phyloP scores from a whole-genome alignment of 92 coral and sea anemone species.

The Phenganax stokvisi region DNA sequence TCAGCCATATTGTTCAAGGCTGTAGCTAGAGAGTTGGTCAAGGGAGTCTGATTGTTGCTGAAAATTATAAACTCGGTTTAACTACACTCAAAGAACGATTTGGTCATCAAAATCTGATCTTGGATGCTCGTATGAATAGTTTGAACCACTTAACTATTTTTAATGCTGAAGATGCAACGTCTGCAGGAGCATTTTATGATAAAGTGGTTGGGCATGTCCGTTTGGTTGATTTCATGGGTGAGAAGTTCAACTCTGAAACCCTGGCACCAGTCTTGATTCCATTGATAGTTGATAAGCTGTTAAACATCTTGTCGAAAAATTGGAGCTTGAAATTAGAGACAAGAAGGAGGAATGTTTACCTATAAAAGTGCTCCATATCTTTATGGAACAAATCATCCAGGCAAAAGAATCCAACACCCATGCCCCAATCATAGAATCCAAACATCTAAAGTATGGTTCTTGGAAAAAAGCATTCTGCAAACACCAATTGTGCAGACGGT shows the following conservation, averaged over 20 bases:
- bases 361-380: not conserved
- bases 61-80: constrained; percentile 31
- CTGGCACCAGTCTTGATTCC: constrained; percentile 23
- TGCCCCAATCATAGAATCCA: not conserved
- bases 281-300: constrained; percentile 9
- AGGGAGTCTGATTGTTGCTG: constrained; percentile 29
- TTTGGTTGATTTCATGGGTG: constrained; percentile 37
- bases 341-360: constrained; percentile 6
- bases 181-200: constrained; percentile 41
- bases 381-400: constrained; percentile 1
- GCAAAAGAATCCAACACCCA: constrained; percentile 9
- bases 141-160: constrained; percentile 16
- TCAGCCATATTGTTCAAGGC: not conserved
- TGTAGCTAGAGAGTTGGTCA: constrained; percentile 38
- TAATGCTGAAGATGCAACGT: constrained; percentile 18
- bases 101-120: constrained; percentile 43
- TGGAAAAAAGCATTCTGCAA: not conserved
- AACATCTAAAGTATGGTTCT: constrained; percentile 8
- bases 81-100: constrained; percentile 36
- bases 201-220: constrained; percentile 33
- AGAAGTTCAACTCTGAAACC: constrained; percentile 17
- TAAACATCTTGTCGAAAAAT: constrained; percentile 7
- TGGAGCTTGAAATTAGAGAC: constrained; percentile 16
- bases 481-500: not conserved
- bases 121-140: constrained; percentile 43